Conservation (phyloP, 2,888 invertebrate genomes). For the Cosmia pyralina region DNA sequence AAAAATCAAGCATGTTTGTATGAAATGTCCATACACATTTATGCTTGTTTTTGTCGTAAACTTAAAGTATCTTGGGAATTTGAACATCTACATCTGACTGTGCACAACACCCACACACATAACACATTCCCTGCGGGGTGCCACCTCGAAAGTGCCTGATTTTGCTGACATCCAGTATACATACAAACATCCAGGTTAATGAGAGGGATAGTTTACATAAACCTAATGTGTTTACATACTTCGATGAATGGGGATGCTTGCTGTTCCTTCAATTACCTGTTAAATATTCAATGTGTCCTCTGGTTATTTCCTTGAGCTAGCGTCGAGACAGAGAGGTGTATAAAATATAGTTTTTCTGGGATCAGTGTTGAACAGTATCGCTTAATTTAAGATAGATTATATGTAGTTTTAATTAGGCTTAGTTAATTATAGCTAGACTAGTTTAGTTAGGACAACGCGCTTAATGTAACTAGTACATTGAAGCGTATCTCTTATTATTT, state of each 20-base stretch:
- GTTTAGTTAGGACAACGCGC: conserved; percentile 23
- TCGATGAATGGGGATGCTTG: conserved; percentile 74
- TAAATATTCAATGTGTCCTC: conserved; percentile 58
- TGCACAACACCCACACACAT: neutral
- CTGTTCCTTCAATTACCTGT: conserved; percentile 71
- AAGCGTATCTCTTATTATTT: conserved; percentile 55
- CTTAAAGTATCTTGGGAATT: neutral
- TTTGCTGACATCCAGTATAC: conserved; percentile 30
- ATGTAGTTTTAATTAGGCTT: conserved; percentile 29
- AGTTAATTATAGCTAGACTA: conserved; percentile 28
- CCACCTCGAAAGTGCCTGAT: conserved; percentile 16
- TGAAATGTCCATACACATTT: neutral
- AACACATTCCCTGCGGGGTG: neutral
- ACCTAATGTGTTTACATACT: conserved; percentile 57
- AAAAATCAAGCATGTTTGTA: neutral
- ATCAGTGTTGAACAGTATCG: conserved; percentile 52
- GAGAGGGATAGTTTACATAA: conserved; percentile 42
- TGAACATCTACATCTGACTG: neutral
- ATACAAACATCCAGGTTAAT: conserved; percentile 34
- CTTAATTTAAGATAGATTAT: conserved; percentile 34
- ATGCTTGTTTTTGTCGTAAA: neutral
- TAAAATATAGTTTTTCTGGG: conserved; percentile 34
- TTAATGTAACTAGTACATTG: conserved; percentile 55
- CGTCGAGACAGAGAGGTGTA: conserved; percentile 68
- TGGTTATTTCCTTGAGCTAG: conserved; percentile 70